Conservation (phyloP, 2,113 vertebrate genomes). For the Diadophis punctatus region DNA sequence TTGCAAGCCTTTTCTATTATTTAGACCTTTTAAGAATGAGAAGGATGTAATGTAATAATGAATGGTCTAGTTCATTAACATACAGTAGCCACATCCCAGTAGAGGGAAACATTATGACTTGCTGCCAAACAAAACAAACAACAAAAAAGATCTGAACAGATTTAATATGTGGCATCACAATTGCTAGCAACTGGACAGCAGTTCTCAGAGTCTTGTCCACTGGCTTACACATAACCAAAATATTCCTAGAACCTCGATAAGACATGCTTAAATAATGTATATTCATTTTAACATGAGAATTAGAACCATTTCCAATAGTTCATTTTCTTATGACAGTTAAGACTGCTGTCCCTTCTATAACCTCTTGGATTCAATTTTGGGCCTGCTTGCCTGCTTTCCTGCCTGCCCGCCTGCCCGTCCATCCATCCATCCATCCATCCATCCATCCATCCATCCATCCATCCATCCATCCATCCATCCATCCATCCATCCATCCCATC, state of each 20-base stretch:
- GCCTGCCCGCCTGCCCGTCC: too few species aligned
- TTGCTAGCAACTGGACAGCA: neutral
- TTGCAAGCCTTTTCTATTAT: neutral
- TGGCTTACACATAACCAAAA: neutral
- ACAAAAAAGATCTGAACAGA: neutral
- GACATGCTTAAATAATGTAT: neutral
- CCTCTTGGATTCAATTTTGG: neutral
- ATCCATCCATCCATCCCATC: too few species aligned
- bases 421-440: too few species aligned
- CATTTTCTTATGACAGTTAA: neutral
- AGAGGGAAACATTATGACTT: neutral
- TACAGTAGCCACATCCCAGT: neutral
- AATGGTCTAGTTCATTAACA: neutral
- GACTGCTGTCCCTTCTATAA: neutral
- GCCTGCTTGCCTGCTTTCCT: too few species aligned
- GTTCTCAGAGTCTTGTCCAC: neutral
- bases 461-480: too few species aligned
- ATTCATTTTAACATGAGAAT: neutral
- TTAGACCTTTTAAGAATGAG: neutral
- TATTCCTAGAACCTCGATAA: neutral
- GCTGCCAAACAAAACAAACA: neutral
- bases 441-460: too few species aligned
- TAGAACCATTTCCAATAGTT: neutral
- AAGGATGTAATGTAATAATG: neutral
- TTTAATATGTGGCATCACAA: neutral